Conservation (phyloP, 2,888 invertebrate species). For the Limenitis camilla region DNA sequence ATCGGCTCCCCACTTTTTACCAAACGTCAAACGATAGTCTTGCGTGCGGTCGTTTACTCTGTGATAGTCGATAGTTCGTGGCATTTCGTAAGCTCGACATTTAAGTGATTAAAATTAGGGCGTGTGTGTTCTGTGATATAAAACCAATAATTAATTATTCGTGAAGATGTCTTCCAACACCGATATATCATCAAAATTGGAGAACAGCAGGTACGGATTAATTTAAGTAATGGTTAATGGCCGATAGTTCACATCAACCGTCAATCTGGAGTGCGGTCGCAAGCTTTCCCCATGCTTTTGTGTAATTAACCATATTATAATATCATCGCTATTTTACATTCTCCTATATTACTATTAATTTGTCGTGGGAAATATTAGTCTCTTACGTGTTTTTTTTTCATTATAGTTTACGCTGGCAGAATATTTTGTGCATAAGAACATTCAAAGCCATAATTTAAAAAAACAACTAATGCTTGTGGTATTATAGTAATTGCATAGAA, state of each 20-base stretch:
- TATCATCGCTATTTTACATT: too few species aligned
- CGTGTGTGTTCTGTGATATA: conserved; percentile 73
- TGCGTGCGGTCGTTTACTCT: conserved; percentile 41
- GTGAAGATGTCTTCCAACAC: conserved; percentile 71
- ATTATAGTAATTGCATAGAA: too few species aligned
- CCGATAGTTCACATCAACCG: conserved; percentile 9
- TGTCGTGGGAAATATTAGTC: too few species aligned
- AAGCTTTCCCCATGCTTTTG: conserved; percentile 7
- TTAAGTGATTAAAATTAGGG: conserved; percentile 48
- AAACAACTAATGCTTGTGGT: too few species aligned
- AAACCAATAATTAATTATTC: conserved; percentile 64
- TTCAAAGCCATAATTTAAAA: too few species aligned
- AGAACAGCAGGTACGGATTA: conserved; percentile 69
- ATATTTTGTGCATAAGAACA: too few species aligned
- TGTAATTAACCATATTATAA: too few species aligned
- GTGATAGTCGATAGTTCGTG: conserved; percentile 44
- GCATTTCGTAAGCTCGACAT: conserved; percentile 57
- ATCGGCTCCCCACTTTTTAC: conserved; percentile 57
- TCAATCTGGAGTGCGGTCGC: background rate
- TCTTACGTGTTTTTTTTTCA: too few species aligned
- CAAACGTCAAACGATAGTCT: conserved; percentile 59
- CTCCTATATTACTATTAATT: too few species aligned
- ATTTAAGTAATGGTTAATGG: conserved; percentile 13
- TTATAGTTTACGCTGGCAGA: too few species aligned
- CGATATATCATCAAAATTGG: conserved; percentile 67